Base-by-base conservation (phyloP, 2,797 vertebrate species). In the Melopsittacus undulatus region DNA sequence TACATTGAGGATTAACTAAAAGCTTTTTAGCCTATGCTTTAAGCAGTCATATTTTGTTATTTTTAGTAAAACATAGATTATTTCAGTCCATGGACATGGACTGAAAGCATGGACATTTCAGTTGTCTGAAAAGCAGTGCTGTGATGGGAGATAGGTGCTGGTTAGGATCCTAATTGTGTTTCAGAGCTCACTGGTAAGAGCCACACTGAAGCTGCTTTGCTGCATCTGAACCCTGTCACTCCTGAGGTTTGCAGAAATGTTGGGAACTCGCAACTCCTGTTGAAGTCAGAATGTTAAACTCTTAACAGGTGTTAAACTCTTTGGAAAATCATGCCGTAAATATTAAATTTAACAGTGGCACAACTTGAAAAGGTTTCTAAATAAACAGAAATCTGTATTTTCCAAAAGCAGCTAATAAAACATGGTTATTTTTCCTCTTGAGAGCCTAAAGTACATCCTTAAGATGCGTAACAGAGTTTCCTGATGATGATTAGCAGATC, bases 391-490 rank as follows among this genome's bases (percentile, higher is more conserved):
- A 95, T 95, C 90, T 92, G 93, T 96, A 96, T 96, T 96, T 97
- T 96, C 94, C 94, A 94, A 96, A 96, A 97, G 94, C 93, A 95
- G 81, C 86, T 96, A 94, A 95, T 97, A 96, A 96, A 96, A 92
- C 43, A 6, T 96, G 83, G 95, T 96, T 97, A 95, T 95, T 97
- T 97, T 96, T 95, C 90, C 93, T 90, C 93, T 96, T 87, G 89
- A 95, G 95, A 89, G 62, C 75, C 36, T 96, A 92, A 92, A 97
- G 96, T 95, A 63, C 68, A 2, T 96, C 92, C 90, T 96, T 92
- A 93, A 95, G 93, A 93, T 95, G 94, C 92, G 19, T 95, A 89
- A 90, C 94, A 90, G 93, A 90, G 59, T 95, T 96, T 85, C 69
- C 82, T 97, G 89, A 91, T 92, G 94, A 91, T 95, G 95, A 96